Base-by-base conservation (phyloP, 2,888 invertebrate species). In the Halictus ligatus region DNA sequence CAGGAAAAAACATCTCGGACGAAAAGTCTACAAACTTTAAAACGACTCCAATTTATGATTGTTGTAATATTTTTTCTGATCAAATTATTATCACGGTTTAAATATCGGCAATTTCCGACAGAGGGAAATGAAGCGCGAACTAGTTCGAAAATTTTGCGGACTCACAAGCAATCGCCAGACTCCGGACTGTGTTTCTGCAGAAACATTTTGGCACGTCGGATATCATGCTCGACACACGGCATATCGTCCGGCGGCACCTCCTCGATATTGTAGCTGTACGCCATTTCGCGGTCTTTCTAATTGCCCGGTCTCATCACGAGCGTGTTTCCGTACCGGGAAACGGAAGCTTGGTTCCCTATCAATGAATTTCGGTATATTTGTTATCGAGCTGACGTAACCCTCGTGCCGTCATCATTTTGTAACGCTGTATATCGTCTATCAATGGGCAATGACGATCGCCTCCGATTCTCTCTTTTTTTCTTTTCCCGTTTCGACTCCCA, bases 121-220 rank as follows among this genome's bases (percentile, higher is more conserved):
- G 48, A 18, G 18, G 50, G 50, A 50, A 50, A 50, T 7, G 10
- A n/a, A 21, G 58, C 2, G 10, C 12, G 3, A n/a, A n/a, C 58
- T 5, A n/a, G 58, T 10, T 25, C 6, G 64, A 29, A 80, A 72
- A 29, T 18, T 75, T 67, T 60, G 8, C 40, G 25, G 83, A 95
- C 96, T 95, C 95, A 97, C 96, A 97, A 91, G 77, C 96, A 96
- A 89, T 97, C 96, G 13, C 97, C 97, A 15, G 97, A 96, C 21
- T 96, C 96, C 0, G 96, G 95, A 88, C 96, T 96, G 90, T 96
- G 96, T 89, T 96, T 96, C 92, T 97, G 97, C 40, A 97, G 94
- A 92, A 96, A 97, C 89, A 96, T 96, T 93, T 97, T 97, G 0
- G 97, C 97, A 50, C 96, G 94, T 58, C 96, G 94, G 91, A 97